Base-by-base conservation (phyloP, 2,113 vertebrate genomes). In the Taurulus bubalis region DNA sequence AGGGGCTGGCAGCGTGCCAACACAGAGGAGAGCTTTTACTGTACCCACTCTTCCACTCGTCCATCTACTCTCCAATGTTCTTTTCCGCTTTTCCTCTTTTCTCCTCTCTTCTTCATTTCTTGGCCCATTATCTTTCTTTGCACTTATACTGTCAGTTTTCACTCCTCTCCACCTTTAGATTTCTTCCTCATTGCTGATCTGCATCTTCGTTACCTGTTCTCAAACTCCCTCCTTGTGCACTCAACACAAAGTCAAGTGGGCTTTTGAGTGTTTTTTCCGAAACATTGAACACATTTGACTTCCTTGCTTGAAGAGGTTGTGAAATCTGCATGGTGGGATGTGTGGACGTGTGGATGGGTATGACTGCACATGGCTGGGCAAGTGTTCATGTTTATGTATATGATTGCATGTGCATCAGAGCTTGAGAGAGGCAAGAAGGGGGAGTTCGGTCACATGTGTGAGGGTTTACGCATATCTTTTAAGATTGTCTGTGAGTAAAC, bases 41-140 rank as follows among this genome's bases (percentile, higher is more conserved):
- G 84, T 92, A 92, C 87, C 87, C 89, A 93, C 90, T 85, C 90
- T 85, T 80, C 82, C 73, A 51, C 85, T 85, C 83, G 65, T 80
- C 83, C 69, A 64, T 72, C 62, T 79, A 65, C 81, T 90, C 75
- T 84, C 71, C 74, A 53, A 26, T 78, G 56, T 72, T 63, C 75
- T 71, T 78, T 75, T 68, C 65, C 67, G 47, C 69, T 83, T 80
- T 51, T 65, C 22, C 71, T 58, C 12, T 55, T 69, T 62, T 65
- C 66, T 42, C 18, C 71, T 63, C 71, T 58, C 74, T 42, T 42
- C 12, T 73, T 71, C 24, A 66, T 67, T 80, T 83, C 55, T 78
- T 78, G 55, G 78, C 49, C 67, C 36, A 22, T 71, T 34, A 49
- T 76, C 34, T 68, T 68, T 51, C 36, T 36, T 71, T 80, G 28